Conservation (phyloP, 2,888 invertebrate genomes). For the Dysmachus trigonus region DNA sequence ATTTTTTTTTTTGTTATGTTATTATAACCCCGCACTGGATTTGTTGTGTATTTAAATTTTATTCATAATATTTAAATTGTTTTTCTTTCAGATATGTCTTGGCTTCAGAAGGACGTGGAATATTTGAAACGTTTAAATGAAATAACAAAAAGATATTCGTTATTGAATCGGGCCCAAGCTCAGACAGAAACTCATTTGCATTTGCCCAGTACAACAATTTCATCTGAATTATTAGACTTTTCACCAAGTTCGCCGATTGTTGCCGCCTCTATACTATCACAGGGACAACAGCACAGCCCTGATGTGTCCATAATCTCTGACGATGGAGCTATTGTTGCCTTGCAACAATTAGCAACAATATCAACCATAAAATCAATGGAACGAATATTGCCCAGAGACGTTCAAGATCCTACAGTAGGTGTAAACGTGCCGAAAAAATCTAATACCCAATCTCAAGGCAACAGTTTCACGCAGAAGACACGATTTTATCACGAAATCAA, state of each 20-base stretch:
- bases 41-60: neutral
- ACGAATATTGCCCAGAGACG: conserved; percentile 54
- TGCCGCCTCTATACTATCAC: neutral
- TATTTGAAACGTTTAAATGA: conserved; percentile 26
- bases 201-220: neutral
- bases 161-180: neutral
- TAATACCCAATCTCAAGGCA: conserved; percentile 51
- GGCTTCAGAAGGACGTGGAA: conserved; percentile 13
- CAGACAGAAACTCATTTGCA: neutral
- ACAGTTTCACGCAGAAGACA: conserved; percentile 46
- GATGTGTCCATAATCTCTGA: conserved; percentile 31
- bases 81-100: conserved; percentile 15
- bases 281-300: conserved; percentile 6
- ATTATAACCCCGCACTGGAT: neutral
- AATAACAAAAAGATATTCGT: conserved; percentile 8
- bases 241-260: neutral
- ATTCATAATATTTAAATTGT: neutral
- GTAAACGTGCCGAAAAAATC: neutral
- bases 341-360: conserved; percentile 61
- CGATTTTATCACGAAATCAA: conserved; percentile 54
- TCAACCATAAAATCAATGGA: conserved; percentile 58
- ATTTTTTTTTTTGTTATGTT: conserved; percentile 7
- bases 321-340: conserved; percentile 55
- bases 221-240: neutral
- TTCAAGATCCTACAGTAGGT: conserved; percentile 51